Evolutionary conservation across 2,113 vertebrate genomes (phyloP).

Genomic region (Catharus bicknelli): DNA sequence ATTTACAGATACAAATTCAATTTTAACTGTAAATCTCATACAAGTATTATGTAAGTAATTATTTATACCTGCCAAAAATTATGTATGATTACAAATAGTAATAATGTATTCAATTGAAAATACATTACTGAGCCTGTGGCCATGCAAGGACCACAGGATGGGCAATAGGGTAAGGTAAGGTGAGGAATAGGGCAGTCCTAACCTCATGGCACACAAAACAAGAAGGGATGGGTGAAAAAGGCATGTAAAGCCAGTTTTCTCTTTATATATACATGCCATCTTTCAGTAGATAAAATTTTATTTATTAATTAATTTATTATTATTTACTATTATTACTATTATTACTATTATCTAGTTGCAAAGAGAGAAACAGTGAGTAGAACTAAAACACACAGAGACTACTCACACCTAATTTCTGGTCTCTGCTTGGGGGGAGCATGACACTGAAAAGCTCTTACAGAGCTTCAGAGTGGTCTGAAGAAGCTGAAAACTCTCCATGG

Average conservation of each 20-base stretch:
- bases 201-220: neutral
- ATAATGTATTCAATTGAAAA: neutral
- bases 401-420: neutral
- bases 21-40: neutral
- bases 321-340: neutral
- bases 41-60: neutral
- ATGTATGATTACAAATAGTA: neutral
- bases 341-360: neutral
- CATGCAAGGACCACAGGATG: rapidly evolving
- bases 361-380: neutral
- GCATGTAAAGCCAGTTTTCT: neutral
- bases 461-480: neutral
- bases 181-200: neutral
- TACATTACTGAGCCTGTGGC: neutral
- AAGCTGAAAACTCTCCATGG: neutral
- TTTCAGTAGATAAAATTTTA: neutral
- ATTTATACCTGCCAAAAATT: neutral
- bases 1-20: neutral
- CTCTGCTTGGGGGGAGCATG: neutral
- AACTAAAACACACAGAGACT: neutral
- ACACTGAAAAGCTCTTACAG: neutral
- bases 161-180: neutral
- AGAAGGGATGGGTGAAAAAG: neutral
- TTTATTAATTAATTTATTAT: neutral
- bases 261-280: neutral